Evolutionary conservation across 2,888 invertebrate species (phyloP), one percentile per base, ranked within the genome.

Genomic region (Acrobasis suavella): DNA sequence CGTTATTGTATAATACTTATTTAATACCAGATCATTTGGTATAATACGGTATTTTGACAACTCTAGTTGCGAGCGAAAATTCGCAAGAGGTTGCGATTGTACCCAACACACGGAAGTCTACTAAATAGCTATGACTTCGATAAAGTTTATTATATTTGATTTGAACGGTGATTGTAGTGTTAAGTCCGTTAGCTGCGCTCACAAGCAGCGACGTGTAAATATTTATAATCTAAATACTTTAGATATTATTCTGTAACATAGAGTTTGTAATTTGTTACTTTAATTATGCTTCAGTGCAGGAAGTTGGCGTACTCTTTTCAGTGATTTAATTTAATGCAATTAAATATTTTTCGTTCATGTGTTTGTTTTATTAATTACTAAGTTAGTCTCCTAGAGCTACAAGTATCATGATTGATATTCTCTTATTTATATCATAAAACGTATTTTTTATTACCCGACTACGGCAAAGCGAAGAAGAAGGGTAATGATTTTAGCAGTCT

Each of bases 271-370:
- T 77, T 80, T 85, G 81, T 85, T 84, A 81, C 72, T 83, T 83
- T 83, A 78, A 78, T 80, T 82, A 76, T 83, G 85, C 85, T 83
- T 74, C 74, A 78, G 77, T 77, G 79, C 78, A 78, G 81, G 78
- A 81, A 77, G 81, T 78, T 78, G 80, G 85, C 85, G 81, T 83
- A 85, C 82, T 83, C 78, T 85, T 80, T 82, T 85, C 85, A 88
- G 89, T 88, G 85, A 87, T 89, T 89, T 88, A 87, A 82, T 88
- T 89, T 73, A 84, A 83, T 83, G 81, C 82, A 87, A 86, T 84
- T 83, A 89, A 89, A 87, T 85, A 87, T 86, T 88, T 56, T 87
- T 87, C 82, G 84, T 87, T 88, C 82, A 78, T 74, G 65, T 63
- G 50, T 70, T 69, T 66, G 65, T 74, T 65, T 81, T 70, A 76